These are phyloP conservation scores for Emydocephalus ijimae DNA, from an alignment of 2,113 vertebrate species.

Conservation along the genomic window DNA sequence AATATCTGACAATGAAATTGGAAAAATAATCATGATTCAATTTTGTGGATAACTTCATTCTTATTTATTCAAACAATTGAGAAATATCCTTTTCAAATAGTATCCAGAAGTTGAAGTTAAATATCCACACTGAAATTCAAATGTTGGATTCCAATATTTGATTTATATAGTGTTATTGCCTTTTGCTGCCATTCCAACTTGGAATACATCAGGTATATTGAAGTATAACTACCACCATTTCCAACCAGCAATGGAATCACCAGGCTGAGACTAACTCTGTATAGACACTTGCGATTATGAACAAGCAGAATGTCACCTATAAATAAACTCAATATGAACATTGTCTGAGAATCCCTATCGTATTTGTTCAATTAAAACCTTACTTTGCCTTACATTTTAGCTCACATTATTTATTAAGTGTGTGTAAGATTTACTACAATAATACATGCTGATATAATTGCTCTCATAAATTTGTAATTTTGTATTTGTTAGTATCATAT, in stretches of 20 bases:
- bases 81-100: not conserved
- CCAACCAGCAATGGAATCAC: not conserved
- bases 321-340: not conserved
- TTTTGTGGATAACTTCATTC: not conserved
- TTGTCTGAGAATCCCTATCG: not conserved
- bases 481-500: not conserved
- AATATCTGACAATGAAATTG: not conserved
- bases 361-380: not conserved
- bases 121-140: not conserved
- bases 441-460: not conserved
- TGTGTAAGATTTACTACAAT: not conserved
- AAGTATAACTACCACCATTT: not conserved
- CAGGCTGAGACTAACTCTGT: not conserved
- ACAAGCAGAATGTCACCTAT: not conserved
- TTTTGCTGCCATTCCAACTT: not conserved
- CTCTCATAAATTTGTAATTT: not conserved
- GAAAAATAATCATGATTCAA: not conserved
- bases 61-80: not conserved
- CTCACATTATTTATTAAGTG: not conserved
- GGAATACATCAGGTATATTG: not conserved
- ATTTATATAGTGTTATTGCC: not conserved
- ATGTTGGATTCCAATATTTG: not conserved
- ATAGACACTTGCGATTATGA: not conserved
- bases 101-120: not conserved
- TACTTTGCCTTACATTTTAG: not conserved